A percentile compares a stretch with the other conserved stretches of the same genome.
phyloP scores from a whole-genome alignment of 2,888 invertebrate species.

The Pollenia griseotomentosa region DNA sequence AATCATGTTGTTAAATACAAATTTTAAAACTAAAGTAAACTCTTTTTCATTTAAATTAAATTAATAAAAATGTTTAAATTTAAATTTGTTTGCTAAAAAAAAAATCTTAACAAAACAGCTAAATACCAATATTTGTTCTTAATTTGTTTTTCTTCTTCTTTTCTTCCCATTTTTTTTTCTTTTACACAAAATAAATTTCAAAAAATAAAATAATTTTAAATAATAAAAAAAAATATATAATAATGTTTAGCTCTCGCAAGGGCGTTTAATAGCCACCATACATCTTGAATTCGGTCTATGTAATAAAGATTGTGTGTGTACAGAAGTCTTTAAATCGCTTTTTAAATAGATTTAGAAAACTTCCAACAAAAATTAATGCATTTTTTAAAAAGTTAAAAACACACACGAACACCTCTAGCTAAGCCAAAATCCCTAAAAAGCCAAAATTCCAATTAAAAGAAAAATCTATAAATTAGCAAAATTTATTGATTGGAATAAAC shows the following conservation, averaged over 20 bases:
- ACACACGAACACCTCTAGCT: constrained; percentile 55
- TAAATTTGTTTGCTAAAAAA: constrained; percentile 26
- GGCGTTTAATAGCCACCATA: constrained; percentile 83
- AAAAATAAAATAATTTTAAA: constrained; percentile 18
- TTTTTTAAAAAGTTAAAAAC: constrained; percentile 48
- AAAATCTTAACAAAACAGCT: constrained; percentile 15
- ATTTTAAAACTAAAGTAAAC: constrained; percentile 19
- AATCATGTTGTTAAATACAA: background rate
- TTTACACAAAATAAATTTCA: constrained; percentile 42
- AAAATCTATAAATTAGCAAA: background rate
- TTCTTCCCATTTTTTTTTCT: constrained; percentile 72
- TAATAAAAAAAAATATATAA: constrained; percentile 41
- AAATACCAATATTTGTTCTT: constrained; percentile 62
- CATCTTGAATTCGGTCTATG: constrained; percentile 84
- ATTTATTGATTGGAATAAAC: constrained; percentile 24
- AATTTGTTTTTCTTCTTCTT: constrained; percentile 69
- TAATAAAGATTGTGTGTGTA: constrained; percentile 83
- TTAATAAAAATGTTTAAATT: constrained; percentile 21
- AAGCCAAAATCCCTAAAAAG: constrained; percentile 51
- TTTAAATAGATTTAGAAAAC: constrained; percentile 78
- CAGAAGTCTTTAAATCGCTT: constrained; percentile 82
- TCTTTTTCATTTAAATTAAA: background rate
- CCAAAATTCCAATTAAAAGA: constrained; percentile 49
- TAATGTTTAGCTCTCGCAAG: constrained; percentile 81
- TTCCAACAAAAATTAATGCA: constrained; percentile 42